Base-by-base conservation (phyloP, 2,888 invertebrate genomes). In the Andrena bucephala region DNA sequence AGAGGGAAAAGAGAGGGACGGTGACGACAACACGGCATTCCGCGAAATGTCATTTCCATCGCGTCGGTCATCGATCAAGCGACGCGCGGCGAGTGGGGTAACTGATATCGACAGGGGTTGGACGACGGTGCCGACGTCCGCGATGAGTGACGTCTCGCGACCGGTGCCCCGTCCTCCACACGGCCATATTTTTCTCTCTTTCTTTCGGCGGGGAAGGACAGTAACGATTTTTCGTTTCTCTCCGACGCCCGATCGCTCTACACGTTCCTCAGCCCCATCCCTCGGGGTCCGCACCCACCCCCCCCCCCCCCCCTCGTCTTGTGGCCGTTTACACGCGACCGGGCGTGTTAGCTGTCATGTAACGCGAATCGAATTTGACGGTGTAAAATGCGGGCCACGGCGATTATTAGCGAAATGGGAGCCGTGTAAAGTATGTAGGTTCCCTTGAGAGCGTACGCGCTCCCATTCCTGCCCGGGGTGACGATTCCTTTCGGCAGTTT, bases 11-110 rank as follows among this genome's bases (percentile, higher is more conserved):
- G 24, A 69, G 67, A 67, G 48, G 80, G 33, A 60, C 69, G 66
- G 63, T 48, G 77, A 85, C 75, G 80, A 86, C 71, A 82, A 85
- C 57, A 27, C 84, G 87, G 72, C 79, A 77, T 88, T 81, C 83
- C 75, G 83, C 78, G 86, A 86, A 89, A 89, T 78, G 88, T 88
- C 88, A 89, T 89, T 89, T 85, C 87, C 87, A 89, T 89, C 83
- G 87, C 78, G 83, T 76, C 78, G 83, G 84, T 86, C 88, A 89
- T 89, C 88, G 88, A 89, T 89, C 88, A 89, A 83, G 57, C 78
- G 84, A 72, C 81, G 81, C 62, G 60, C 83, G 36, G 75, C 59
- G 78, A 86, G 84, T 74, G 79, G 76, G 85, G 85, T 88, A 87
- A 87, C 85, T 85, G 88, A 88, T 88, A 88, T 88, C 87, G 88